Evolutionary conservation across 2,888 invertebrate species (phyloP).

Genomic region (Ariolimax columbianus): DNA sequence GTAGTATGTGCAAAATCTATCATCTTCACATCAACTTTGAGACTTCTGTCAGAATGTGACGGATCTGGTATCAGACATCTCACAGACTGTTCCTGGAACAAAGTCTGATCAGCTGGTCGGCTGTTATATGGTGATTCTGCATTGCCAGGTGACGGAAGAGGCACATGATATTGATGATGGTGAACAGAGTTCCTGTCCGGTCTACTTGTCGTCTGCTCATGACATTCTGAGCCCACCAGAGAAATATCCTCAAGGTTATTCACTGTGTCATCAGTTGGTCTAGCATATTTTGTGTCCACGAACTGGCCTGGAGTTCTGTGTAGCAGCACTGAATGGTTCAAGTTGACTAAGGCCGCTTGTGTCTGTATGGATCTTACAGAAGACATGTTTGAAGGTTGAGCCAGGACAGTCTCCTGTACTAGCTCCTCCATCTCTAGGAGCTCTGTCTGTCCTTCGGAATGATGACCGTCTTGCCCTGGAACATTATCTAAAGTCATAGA

Average conservation of each 20-base stretch:
- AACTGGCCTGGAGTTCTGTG: no score
- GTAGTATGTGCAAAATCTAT: conserved; percentile 98
- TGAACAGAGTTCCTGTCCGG: no score
- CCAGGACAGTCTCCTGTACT: not conserved
- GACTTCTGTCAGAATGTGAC: not conserved
- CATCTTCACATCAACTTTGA: conserved; percentile 88
- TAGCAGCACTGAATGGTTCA: not conserved
- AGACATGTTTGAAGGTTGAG: not conserved
- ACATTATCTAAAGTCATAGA: not conserved
- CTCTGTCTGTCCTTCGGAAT: not conserved
- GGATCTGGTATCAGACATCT: no score
- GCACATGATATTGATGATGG: no score
- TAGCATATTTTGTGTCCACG: not conserved
- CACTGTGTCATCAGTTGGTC: not conserved
- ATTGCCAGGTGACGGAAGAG: not conserved
- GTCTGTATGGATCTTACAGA: not conserved
- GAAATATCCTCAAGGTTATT: not conserved
- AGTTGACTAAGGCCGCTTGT: no score
- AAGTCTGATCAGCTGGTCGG: not conserved
- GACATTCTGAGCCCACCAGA: not conserved
- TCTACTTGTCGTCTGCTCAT: not conserved
- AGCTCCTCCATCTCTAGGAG: not conserved
- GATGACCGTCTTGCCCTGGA: not conserved
- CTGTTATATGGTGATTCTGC: not conserved
- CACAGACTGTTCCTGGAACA: not conserved